Percentiles rank a stretch among this genome's conserved stretches.
Conservation (phyloP, 2,113 vertebrate genomes). For the Pteropus alecto region DNA sequence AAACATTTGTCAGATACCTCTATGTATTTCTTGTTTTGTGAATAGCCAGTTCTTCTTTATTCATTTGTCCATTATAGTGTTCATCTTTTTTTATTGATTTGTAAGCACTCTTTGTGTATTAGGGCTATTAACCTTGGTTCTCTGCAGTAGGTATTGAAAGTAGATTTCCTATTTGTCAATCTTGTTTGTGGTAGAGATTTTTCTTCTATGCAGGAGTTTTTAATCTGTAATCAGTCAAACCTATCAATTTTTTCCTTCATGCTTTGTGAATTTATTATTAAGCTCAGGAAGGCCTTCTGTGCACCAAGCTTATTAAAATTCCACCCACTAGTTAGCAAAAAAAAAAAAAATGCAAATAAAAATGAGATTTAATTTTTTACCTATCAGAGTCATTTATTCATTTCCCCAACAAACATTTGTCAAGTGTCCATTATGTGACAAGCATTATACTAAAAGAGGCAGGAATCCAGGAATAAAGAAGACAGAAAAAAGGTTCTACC, state of each 20-base stretch:
- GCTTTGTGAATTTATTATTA: constrained; percentile 24
- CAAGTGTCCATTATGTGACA: background rate
- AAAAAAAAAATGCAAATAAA: constrained; percentile 43
- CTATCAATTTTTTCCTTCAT: background rate
- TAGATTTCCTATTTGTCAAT: background rate
- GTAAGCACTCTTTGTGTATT: constrained; percentile 42
- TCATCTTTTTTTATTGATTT: constrained; percentile 51
- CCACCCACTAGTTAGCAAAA: background rate
- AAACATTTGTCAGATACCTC: constrained; percentile 5
- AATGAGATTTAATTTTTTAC: constrained; percentile 32
- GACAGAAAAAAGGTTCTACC: background rate
- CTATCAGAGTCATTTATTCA: background rate
- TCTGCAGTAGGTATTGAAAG: background rate
- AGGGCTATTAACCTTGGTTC: background rate
- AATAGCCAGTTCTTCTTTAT: background rate
- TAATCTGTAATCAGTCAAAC: constrained; percentile 17
- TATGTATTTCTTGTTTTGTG: background rate
- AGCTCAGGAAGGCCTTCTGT: background rate
- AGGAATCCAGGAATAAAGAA: background rate
- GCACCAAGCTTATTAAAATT: constrained; percentile 39
- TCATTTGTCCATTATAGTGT: background rate
- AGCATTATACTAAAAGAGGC: background rate
- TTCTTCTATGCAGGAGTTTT: constrained; percentile 11
- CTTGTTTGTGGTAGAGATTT: background rate
- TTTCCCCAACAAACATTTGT: background rate